Evolutionary conservation across 2,797 vertebrate genomes (phyloP).

Genomic region (Cheirogaleus major): DNA sequence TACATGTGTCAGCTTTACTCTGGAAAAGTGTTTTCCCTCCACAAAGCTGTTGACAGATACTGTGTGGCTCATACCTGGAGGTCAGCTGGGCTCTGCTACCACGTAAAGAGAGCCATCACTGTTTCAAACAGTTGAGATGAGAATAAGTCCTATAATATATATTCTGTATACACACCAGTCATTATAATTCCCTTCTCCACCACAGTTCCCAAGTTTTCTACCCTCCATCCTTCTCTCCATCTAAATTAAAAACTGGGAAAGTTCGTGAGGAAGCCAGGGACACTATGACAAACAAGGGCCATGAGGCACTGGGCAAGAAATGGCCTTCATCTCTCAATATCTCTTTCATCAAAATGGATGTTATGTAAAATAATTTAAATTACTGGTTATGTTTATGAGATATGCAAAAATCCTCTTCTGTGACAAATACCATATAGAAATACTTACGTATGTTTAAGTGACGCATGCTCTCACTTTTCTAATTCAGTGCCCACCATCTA

Average conservation of each 20-base stretch:
- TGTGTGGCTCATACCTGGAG: neutral
- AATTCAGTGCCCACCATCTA: conserved; percentile 56
- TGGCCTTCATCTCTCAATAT: neutral
- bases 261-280: neutral
- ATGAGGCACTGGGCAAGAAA: neutral
- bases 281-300: neutral
- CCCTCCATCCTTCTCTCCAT: neutral
- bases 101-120: neutral
- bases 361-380: conserved; percentile 21
- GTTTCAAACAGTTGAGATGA: neutral
- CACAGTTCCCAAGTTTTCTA: neutral
- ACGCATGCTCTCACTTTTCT: neutral
- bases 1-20: neutral
- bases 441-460: neutral
- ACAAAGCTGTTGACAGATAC: neutral
- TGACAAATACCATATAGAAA: neutral
- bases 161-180: neutral
- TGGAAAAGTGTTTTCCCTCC: neutral
- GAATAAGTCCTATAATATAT: neutral
- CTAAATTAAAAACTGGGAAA: neutral
- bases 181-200: neutral
- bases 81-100: neutral
- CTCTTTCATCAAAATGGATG: neutral
- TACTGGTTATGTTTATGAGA: neutral
- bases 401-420: neutral